Conservation (phyloP, 2,797 vertebrate species). For the Moxostoma hubbsi region DNA sequence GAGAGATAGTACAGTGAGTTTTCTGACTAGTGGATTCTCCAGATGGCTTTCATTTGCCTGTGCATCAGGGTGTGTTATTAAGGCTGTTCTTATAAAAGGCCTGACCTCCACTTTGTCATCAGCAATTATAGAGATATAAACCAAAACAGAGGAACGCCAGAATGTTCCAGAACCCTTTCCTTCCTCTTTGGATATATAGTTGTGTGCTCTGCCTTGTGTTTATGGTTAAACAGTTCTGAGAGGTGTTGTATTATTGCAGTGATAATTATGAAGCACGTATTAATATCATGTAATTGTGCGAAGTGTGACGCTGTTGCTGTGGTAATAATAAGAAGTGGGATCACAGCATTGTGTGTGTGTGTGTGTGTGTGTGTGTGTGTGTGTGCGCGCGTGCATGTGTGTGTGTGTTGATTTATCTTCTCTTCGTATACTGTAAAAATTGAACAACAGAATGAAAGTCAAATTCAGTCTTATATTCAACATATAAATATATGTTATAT, state of each 20-base stretch:
- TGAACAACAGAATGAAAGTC: neutral
- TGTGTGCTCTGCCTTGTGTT: neutral
- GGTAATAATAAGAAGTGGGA: constrained; percentile 15
- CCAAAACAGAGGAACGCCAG: constrained; percentile 30
- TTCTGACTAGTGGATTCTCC: constrained; percentile 25
- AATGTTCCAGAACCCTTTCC: constrained; percentile 13
- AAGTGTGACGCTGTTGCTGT: neutral
- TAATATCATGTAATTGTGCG: constrained; percentile 14
- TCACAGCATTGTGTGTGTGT: neutral
- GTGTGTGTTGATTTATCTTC: constrained; percentile 25
- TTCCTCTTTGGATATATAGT: neutral
- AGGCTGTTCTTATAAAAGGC: constrained; percentile 17
- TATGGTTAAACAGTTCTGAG: neutral
- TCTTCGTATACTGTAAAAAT: neutral
- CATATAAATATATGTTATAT: neutral
- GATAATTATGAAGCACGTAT: neutral
- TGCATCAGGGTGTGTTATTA: constrained; percentile 32
- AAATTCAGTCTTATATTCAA: neutral
- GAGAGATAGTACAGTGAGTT: constrained; percentile 1
- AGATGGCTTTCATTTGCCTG: constrained; percentile 50
- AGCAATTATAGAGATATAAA: constrained; percentile 27
- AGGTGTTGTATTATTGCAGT: neutral
- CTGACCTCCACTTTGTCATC: constrained; percentile 54
- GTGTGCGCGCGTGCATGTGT: neutral
- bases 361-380: no score